These are phyloP conservation scores for Halcyon badia DNA, from an alignment of 2,797 vertebrate genomes.

Conservation along the genomic window DNA sequence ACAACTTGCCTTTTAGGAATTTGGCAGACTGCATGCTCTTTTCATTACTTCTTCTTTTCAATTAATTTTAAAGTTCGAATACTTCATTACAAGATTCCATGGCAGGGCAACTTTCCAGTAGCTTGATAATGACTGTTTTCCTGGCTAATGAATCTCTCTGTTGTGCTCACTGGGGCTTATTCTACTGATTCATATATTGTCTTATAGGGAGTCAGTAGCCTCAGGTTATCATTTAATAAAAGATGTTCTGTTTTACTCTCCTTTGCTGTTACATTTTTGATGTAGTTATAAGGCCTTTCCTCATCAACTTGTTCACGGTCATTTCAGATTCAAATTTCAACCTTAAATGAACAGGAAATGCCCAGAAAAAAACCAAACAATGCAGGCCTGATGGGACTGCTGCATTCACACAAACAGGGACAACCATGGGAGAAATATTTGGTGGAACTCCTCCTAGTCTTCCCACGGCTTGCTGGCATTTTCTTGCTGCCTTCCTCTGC, in stretches of 20 bases:
- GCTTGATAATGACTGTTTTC: not conserved
- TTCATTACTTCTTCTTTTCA: not conserved
- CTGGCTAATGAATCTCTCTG: not conserved
- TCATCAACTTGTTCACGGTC: not conserved
- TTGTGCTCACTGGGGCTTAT: not conserved
- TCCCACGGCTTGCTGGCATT: not conserved
- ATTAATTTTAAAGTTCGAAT: conserved; percentile 18
- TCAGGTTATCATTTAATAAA: conserved; percentile 36
- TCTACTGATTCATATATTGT: not conserved
- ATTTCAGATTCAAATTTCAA: not conserved
- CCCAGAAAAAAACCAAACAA: not conserved
- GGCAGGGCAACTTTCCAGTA: not conserved
- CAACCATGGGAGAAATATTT: rapidly evolving
- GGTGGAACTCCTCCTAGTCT: not conserved
- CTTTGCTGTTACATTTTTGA: not conserved
- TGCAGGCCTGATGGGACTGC: not conserved
- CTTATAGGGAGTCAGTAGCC: not conserved
- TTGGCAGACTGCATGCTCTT: not conserved
- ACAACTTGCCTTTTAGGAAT: not conserved
- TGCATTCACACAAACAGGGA: not conserved
- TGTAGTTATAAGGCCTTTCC: not conserved
- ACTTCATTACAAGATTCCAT: not conserved
- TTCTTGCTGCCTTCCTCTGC: not conserved
- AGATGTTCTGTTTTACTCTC: not conserved
- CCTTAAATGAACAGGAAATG: not conserved